phyloP scores from a whole-genome alignment of 2,797 vertebrate species.

The Dendrocincla tyrannina region DNA sequence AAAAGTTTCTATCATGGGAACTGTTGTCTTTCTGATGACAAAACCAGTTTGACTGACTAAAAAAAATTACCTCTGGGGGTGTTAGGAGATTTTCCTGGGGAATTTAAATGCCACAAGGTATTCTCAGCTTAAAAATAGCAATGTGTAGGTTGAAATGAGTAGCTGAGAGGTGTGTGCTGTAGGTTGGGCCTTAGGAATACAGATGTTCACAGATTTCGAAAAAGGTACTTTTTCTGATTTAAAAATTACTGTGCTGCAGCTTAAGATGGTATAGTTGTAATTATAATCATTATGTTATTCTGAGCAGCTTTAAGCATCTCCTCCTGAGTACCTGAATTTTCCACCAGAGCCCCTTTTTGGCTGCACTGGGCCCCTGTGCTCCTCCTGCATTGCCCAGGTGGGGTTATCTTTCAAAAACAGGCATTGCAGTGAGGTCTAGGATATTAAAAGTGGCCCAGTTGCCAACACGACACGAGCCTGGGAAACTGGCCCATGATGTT shows the following conservation, averaged over 20 bases:
- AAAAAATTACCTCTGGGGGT: slow-evolving; percentile 53
- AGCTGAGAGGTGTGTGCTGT: slow-evolving; percentile 46
- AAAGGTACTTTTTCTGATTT: slow-evolving; percentile 41
- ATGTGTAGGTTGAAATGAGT: slow-evolving; percentile 53
- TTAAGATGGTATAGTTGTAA: neutral
- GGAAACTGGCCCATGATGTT: neutral
- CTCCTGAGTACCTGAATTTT: neutral
- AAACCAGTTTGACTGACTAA: slow-evolving; percentile 46
- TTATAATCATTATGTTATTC: neutral
- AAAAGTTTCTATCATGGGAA: slow-evolving; percentile 33
- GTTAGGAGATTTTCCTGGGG: slow-evolving; percentile 46
- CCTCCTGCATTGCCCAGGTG: neutral
- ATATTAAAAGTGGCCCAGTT: neutral
- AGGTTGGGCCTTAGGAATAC: slow-evolving; percentile 37
- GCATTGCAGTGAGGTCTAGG: neutral
- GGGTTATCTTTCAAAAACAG: fast-evolving
- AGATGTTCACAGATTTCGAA: slow-evolving; percentile 48
- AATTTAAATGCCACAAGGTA: slow-evolving; percentile 63
- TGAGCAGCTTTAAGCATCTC: neutral
- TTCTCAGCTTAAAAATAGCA: slow-evolving; percentile 66
- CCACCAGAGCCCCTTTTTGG: neutral
- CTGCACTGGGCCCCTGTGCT: neutral
- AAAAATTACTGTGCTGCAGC: slow-evolving; percentile 8
- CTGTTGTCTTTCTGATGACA: slow-evolving; percentile 43
- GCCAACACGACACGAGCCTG: neutral